phyloP scores from a whole-genome alignment of 2,888 invertebrate genomes.

The Hirudinaria manillensis region DNA sequence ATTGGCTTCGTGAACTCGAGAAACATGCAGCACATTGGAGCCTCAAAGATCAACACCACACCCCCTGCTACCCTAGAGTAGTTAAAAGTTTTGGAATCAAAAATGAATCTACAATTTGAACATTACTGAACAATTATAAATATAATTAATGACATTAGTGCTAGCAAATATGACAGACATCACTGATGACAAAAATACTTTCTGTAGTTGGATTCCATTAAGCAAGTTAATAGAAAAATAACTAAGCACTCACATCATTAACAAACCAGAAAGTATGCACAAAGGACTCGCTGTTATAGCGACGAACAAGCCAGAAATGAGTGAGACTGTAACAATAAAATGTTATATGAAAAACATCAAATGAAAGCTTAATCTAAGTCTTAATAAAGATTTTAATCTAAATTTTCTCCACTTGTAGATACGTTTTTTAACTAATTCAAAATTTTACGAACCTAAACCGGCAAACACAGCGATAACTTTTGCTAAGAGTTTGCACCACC shows the following conservation, averaged over 20 bases:
- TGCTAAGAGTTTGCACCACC: constrained; percentile 40
- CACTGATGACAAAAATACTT: too few species aligned
- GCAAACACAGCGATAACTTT: constrained; percentile 35
- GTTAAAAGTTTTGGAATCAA: background rate
- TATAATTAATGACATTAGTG: background rate
- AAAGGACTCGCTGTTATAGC: constrained; percentile 24
- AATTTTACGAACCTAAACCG: constrained; percentile 26
- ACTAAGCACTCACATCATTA: constrained; percentile 37
- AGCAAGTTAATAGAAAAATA: too few species aligned
- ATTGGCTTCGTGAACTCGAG: constrained; percentile 40
- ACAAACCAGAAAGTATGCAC: constrained; percentile 38
- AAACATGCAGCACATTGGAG: constrained; percentile 39
- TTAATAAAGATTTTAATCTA: background rate
- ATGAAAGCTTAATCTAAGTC: background rate
- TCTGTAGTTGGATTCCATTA: too few species aligned
- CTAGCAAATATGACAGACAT: too few species aligned
- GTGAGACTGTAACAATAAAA: constrained; percentile 34
- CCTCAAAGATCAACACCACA: constrained; percentile 40
- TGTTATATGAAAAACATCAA: background rate
- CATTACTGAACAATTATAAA: background rate
- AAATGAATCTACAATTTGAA: background rate
- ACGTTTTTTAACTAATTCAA: background rate
- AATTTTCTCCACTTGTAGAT: background rate
- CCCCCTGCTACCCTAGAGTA: constrained; percentile 34
- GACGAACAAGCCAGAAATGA: constrained; percentile 34